These are phyloP conservation scores for Proteles cristata DNA, from an alignment of 2,113 vertebrate species.

Conservation along the genomic window DNA sequence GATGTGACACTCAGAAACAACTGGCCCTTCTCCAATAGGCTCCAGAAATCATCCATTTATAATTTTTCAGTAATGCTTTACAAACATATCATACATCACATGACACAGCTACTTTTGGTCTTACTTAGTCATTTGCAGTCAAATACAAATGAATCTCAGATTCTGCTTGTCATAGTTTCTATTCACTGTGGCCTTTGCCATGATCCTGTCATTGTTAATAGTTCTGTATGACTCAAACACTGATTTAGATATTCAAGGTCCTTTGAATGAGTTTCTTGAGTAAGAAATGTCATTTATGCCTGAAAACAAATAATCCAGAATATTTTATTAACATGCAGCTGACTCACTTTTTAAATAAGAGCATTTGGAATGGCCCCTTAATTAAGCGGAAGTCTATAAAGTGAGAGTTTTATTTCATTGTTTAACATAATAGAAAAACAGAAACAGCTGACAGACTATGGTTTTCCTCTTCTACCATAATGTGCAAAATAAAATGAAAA, in stretches of 20 bases:
- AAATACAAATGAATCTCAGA: conserved; percentile 61
- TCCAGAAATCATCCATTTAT: conserved; percentile 47
- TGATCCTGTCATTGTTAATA: neutral
- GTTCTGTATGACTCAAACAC: conserved; percentile 27
- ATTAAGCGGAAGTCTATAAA: conserved; percentile 13
- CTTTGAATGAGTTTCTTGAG: conserved; percentile 51
- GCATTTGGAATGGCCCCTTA: conserved; percentile 9
- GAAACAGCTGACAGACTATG: neutral
- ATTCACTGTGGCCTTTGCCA: neutral
- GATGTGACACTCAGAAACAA: conserved; percentile 19
- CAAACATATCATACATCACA: conserved; percentile 21
- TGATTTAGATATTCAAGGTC: neutral
- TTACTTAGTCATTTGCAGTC: conserved; percentile 55
- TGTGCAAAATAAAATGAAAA: conserved; percentile 33
- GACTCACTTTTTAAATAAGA: neutral
- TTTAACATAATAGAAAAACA: conserved; percentile 38
- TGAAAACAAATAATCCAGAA: conserved; percentile 35
- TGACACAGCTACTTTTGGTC: conserved; percentile 36
- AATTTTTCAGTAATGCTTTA: conserved; percentile 48
- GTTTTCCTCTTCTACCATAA: neutral
- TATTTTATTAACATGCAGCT: conserved; percentile 12
- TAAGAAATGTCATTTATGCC: conserved; percentile 22
- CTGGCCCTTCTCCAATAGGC: neutral
- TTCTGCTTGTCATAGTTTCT: neutral
- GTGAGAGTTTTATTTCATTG: neutral